Evolutionary conservation across 1,140 invertebrate genomes (phyloP), one percentile per base, ranked within the genome.

Genomic region (Acyrthosiphon pisum): DNA sequence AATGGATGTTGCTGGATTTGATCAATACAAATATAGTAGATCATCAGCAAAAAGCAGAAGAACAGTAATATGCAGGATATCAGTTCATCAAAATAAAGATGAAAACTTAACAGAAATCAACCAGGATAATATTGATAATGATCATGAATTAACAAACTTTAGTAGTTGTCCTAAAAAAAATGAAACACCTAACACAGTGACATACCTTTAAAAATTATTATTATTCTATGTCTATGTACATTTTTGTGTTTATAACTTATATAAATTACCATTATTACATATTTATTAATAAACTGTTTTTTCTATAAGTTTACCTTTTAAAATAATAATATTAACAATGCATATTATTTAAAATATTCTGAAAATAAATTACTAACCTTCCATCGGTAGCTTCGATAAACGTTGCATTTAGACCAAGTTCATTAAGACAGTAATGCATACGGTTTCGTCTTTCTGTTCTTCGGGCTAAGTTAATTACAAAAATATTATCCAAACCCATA

Each of bases 391-490:
- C 99, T 94, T 97, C 96, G 20, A 98, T 95, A 93, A 96, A 95
- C 89, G 97, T 96, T 7, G 96, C 97, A 41, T 97, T 95, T 94
- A 99, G 96, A 4, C 98, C 98, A 0, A 99, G 95, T 94, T 98
- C 97, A 37, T 97, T 95, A 90, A 99, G 97, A 92, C 97, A 97
- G 46, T 95, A 94, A 86, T 96, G 94, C 98, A 99, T 99, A 94
- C 98, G 96, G 14, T 95, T 94, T 50, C 97, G 95, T 94, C 98
- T 95, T 94, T 99, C 98, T 2, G 97, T 96, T 94, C 99, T 95
- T 94, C 99, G 95, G 89, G 96, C 95, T 86, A 99, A 95, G 95
- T 99, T 99, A 30, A 99, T 99, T 96, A 99, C 97, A 94, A 97
- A 99, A 91, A 99, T 96, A 94, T 97, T 95, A 95, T 98, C 97